These are phyloP conservation scores for Elysia crispata DNA, from an alignment of 2,888 invertebrate species.

Conservation along the genomic window DNA sequence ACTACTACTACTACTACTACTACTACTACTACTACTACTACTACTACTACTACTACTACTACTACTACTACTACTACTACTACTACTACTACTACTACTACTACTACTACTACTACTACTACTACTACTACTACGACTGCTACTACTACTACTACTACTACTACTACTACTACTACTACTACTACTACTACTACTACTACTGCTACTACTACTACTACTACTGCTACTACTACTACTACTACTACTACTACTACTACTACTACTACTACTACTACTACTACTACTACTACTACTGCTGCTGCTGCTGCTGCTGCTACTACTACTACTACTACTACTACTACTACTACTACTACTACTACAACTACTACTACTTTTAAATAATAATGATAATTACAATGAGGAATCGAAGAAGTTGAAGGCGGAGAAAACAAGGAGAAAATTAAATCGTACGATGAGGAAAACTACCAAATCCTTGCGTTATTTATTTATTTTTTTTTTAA, in stretches of 20 bases:
- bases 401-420: not conserved
- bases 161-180: too few species aligned
- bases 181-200: not conserved
- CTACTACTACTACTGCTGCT: not conserved
- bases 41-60: conserved; percentile 11
- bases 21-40: not conserved
- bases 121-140: too few species aligned
- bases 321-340: not conserved
- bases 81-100: not conserved
- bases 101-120: not conserved
- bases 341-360: too few species aligned
- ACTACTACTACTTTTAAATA: too few species aligned
- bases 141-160: too few species aligned
- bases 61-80: conserved; percentile 21
- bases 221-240: not conserved
- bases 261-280: not conserved
- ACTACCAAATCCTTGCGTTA: too few species aligned
- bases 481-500: too few species aligned
- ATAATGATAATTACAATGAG: not conserved
- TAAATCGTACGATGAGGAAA: too few species aligned
- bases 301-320: conserved; percentile 5
- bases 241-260: not conserved
- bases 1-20: conserved; percentile 22
- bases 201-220: not conserved
- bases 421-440: too few species aligned